Evolutionary conservation across 2,113 vertebrate genomes (phyloP).

Genomic region (Alethe diademata): DNA sequence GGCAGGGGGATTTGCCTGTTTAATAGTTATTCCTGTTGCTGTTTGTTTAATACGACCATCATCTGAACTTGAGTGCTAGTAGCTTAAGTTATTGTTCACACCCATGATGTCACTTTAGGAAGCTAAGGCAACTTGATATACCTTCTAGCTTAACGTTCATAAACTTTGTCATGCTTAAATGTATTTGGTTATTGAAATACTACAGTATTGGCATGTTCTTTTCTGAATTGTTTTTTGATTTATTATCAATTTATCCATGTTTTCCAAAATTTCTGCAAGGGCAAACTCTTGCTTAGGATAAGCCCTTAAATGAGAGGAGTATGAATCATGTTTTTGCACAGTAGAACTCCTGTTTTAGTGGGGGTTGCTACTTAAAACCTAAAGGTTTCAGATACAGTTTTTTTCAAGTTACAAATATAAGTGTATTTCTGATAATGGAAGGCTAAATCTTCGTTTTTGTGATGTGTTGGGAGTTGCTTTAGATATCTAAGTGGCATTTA

Average conservation of each 20-base stretch:
- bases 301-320: not conserved
- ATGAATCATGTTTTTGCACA: not conserved
- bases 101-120: not conserved
- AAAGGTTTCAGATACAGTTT: not conserved
- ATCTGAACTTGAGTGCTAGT: not conserved
- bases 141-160: not conserved
- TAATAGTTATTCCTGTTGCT: not conserved
- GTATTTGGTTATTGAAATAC: not conserved
- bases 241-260: not conserved
- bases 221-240: not conserved
- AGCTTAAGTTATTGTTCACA: not conserved
- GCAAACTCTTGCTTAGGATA: not conserved
- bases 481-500: not conserved
- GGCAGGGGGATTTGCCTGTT: not conserved
- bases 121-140: not conserved
- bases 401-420: not conserved
- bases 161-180: not conserved
- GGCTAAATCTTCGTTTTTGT: not conserved
- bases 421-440: not conserved
- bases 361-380: not conserved
- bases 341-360: not conserved
- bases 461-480: not conserved
- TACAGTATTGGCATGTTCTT: not conserved
- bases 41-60: not conserved
- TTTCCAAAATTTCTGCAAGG: not conserved